Evolutionary conservation across 1,140 invertebrate genomes (phyloP).

Genomic region (Hylyphantes graminicola): DNA sequence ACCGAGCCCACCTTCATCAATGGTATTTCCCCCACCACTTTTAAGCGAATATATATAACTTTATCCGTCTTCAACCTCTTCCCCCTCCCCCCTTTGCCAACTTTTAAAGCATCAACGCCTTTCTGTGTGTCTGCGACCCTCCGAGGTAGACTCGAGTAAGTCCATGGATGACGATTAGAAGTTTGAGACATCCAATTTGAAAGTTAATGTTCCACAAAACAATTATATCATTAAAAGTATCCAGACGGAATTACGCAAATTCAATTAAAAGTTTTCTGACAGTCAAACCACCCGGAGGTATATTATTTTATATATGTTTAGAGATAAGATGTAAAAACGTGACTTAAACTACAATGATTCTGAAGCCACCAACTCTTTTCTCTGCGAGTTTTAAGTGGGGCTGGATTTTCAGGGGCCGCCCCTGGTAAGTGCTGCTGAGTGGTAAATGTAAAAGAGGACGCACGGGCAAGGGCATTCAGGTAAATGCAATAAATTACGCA

Average conservation of each 20-base stretch:
- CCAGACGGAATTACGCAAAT: too few species aligned
- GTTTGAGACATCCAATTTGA: too few species aligned
- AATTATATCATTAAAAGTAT: too few species aligned
- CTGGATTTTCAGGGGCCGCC: background rate
- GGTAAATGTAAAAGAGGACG: constrained; percentile 26
- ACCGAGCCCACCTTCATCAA: constrained; percentile 33
- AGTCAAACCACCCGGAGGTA: too few species aligned
- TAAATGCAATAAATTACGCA: constrained; percentile 56
- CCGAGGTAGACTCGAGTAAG: constrained; percentile 2
- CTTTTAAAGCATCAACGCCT: constrained; percentile 35
- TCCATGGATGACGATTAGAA: too few species aligned
- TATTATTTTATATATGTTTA: too few species aligned
- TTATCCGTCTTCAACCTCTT: constrained; percentile 22
- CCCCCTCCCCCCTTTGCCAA: background rate
- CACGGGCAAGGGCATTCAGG: background rate
- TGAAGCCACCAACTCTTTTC: background rate
- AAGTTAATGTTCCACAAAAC: too few species aligned
- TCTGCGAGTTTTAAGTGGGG: constrained; percentile 39
- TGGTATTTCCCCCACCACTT: constrained; percentile 46
- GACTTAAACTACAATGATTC: too few species aligned
- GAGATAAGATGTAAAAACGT: too few species aligned
- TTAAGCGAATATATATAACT: constrained; percentile 58
- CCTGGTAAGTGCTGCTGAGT: background rate
- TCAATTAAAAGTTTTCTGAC: too few species aligned
- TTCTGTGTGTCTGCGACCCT: constrained; percentile 2